Conservation (phyloP, 2,113 vertebrate genomes). For the Solenodon paradoxus region DNA sequence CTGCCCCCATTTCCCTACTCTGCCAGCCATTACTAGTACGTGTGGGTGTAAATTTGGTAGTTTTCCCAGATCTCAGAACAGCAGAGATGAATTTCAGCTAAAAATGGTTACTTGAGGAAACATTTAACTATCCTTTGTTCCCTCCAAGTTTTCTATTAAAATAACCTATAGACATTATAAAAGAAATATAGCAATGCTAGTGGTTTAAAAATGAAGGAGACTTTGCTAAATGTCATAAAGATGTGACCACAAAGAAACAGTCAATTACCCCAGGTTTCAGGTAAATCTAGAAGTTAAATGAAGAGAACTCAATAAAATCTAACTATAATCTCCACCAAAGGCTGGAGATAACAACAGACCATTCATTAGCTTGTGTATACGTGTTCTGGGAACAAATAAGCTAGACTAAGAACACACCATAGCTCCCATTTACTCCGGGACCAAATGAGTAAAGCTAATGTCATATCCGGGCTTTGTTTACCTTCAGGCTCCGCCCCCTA, state of each 20-base stretch:
- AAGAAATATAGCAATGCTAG: neutral
- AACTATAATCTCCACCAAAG: neutral
- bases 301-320: neutral
- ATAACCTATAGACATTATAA: neutral
- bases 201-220: neutral
- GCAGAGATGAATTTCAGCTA: constrained; percentile 50
- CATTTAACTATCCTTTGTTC: constrained; percentile 45
- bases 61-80: constrained; percentile 63
- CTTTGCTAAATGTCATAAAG: neutral
- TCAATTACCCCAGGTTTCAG: neutral
- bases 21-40: constrained; percentile 62
- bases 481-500: too few species aligned
- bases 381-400: too few species aligned
- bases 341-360: neutral
- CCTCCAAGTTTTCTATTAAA: constrained; percentile 41
- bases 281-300: neutral
- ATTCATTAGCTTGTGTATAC: neutral
- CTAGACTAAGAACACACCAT: too few species aligned
- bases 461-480: too few species aligned
- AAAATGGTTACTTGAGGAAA: constrained; percentile 59
- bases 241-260: neutral
- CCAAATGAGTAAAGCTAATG: too few species aligned
- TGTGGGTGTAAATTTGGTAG: constrained; percentile 59
- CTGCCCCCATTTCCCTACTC: constrained; percentile 34
- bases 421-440: too few species aligned